These are phyloP conservation scores for Timandra comae DNA, from an alignment of 2,888 invertebrate genomes.

Conservation along the genomic window DNA sequence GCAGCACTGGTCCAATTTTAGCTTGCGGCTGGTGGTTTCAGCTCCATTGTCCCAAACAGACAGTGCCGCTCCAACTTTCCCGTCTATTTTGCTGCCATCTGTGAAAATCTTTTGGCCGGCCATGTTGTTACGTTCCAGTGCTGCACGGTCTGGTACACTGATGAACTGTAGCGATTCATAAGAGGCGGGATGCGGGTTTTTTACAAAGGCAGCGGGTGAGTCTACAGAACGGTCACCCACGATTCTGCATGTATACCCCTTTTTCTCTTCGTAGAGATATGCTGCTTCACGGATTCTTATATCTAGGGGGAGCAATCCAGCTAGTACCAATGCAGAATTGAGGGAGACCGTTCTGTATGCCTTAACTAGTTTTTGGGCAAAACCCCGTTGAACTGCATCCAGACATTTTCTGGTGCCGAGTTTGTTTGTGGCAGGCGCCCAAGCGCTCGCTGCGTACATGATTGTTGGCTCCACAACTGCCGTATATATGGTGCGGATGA, in stretches of 20 bases:
- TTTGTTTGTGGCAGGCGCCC: constrained; percentile 3
- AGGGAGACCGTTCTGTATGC: constrained; percentile 4
- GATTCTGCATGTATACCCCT: constrained; percentile 4
- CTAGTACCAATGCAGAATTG: constrained; percentile 12
- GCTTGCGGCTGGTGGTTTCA: constrained; percentile 3
- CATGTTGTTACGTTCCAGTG: neutral
- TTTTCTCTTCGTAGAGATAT: constrained; percentile 14
- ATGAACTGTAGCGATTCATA: constrained; percentile 1
- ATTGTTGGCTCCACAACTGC: neutral
- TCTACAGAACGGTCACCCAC: constrained; percentile 17
- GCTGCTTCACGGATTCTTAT: constrained; percentile 14
- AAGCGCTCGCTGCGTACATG: constrained; percentile 1
- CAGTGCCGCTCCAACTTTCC: constrained; percentile 14
- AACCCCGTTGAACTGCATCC: neutral
- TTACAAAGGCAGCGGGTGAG: neutral
- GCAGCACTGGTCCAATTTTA: neutral
- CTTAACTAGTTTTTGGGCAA: constrained; percentile 2
- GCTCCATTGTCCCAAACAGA: constrained; percentile 12
- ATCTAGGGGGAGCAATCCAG: constrained; percentile 19
- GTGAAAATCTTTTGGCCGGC: constrained; percentile 7
- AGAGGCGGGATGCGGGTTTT: constrained; percentile 11
- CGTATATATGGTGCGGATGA: too few species aligned
- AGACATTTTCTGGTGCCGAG: neutral
- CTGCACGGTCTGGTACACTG: constrained; percentile 4
- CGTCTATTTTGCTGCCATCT: constrained; percentile 17